phyloP scores from a whole-genome alignment of 2,113 vertebrate species.

The Tyto alba region DNA sequence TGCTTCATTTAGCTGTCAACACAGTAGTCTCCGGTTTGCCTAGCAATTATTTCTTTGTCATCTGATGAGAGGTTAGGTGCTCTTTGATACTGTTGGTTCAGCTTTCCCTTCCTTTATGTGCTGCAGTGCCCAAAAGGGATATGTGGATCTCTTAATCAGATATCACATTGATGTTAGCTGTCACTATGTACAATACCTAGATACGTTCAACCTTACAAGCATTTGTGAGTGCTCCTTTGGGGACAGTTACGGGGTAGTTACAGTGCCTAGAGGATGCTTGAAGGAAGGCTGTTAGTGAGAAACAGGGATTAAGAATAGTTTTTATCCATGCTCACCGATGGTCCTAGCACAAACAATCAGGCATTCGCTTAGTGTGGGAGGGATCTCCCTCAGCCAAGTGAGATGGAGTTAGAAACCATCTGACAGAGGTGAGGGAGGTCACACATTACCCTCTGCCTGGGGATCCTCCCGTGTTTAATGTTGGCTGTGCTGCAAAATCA shows the following conservation, averaged over 20 bases:
- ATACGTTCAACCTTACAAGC: neutral
- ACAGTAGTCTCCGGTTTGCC: neutral
- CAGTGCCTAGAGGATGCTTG: neutral
- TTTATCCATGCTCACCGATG: neutral
- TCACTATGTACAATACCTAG: accelerated
- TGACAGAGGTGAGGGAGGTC: constrained; percentile 11
- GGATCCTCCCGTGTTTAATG: neutral
- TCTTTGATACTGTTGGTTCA: neutral
- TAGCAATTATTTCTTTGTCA: neutral
- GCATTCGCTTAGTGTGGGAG: neutral
- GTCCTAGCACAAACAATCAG: neutral
- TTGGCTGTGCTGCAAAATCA: neutral
- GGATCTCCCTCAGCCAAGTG: constrained; percentile 1
- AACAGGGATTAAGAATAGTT: neutral
- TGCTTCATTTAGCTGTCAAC: neutral
- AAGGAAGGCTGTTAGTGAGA: neutral
- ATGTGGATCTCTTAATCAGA: neutral
- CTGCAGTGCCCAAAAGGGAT: neutral
- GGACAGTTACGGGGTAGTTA: neutral
- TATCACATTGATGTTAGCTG: neutral
- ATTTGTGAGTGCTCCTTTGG: neutral
- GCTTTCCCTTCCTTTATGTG: neutral
- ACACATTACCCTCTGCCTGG: neutral
- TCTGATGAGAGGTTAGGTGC: neutral
- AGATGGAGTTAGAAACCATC: neutral